Base-by-base conservation (phyloP, 2,113 vertebrate species). In the Oncorhynchus gorbuscha region DNA sequence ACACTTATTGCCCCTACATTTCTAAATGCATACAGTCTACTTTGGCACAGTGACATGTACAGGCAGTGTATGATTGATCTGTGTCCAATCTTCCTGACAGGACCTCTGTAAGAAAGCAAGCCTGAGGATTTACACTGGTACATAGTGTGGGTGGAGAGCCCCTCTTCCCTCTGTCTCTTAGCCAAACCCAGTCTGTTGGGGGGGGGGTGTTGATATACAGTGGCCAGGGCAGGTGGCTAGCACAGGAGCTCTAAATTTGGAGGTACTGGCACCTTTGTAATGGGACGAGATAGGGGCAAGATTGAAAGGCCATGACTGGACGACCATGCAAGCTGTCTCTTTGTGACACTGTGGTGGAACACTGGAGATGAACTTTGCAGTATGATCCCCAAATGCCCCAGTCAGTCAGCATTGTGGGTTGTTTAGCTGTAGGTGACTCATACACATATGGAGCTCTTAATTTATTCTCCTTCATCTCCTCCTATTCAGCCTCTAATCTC, bases 201-300 rank as follows among this genome's bases (percentile, higher is more conserved):
- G 59, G 35, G 32, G 20, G 58, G 22, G 59, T n/a, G 59, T 79
- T 45, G 75, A 87, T 87, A 84, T 90, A 87, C 65, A 77, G 84
- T 79, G 86, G 83, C 83, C 77, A 84, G 79, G 80, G 84, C 79
- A 79, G 72, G 79, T 86, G 79, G 76, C 75, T 86, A 82, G 78
- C 68, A 85, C 64, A 80, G 77, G 73, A 79, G 81, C 77, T 83
- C 76, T 91, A 89, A 89, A 90, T 89, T 77, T 83, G 83, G 78
- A 85, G 76, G 74, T 26, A 14, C 72, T 79, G 65, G 82, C 79
- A 89, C 81, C 81, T 81, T 82, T 73, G 81, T 88, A 90, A 90
- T 87, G 78, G 80, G 69, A 85, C 39, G 74, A 66, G 78, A 28
- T 28, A 28, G 3, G 28, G 72, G 55, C 22, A 48, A 79, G 75